Evolutionary conservation across 2,797 vertebrate genomes (phyloP).

Genomic region (Mus spretus): DNA sequence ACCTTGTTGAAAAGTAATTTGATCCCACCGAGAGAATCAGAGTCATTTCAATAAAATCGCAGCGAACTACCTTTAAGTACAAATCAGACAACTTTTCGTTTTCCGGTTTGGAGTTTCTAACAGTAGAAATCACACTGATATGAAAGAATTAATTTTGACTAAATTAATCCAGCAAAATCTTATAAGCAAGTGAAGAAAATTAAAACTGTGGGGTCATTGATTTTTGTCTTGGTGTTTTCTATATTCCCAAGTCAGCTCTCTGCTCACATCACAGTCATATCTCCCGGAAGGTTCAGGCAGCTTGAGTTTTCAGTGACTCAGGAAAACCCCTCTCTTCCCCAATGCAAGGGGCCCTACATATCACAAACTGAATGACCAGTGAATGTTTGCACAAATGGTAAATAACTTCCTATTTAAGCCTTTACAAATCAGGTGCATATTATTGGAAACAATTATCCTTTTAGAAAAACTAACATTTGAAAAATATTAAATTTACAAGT

Average conservation of each 20-base stretch:
- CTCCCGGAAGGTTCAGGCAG: neutral
- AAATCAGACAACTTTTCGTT: constrained; percentile 47
- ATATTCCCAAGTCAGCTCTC: neutral
- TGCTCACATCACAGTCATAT: neutral
- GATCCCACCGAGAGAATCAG: constrained; percentile 43
- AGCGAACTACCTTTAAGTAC: neutral
- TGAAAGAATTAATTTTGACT: constrained; percentile 43
- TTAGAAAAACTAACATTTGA: neutral
- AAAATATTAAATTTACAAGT: constrained; percentile 44
- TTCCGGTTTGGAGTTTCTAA: neutral
- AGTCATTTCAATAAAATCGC: constrained; percentile 44
- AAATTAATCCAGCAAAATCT: neutral
- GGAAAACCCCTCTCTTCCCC: neutral
- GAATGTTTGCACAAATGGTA: neutral
- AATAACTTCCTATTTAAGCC: neutral
- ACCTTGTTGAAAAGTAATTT: constrained; percentile 69
- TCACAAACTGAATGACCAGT: neutral
- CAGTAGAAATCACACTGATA: constrained; percentile 39
- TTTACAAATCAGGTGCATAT: constrained; percentile 46
- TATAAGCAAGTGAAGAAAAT: constrained; percentile 30
- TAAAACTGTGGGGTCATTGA: neutral
- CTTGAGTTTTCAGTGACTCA: neutral
- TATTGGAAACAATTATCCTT: constrained; percentile 26
- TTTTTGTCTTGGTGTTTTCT: constrained; percentile 13
- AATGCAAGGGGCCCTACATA: neutral